Conservation (phyloP, 30 jellyfish, hydroid and myxozoan genomes). For the Aurelia aurita region DNA sequence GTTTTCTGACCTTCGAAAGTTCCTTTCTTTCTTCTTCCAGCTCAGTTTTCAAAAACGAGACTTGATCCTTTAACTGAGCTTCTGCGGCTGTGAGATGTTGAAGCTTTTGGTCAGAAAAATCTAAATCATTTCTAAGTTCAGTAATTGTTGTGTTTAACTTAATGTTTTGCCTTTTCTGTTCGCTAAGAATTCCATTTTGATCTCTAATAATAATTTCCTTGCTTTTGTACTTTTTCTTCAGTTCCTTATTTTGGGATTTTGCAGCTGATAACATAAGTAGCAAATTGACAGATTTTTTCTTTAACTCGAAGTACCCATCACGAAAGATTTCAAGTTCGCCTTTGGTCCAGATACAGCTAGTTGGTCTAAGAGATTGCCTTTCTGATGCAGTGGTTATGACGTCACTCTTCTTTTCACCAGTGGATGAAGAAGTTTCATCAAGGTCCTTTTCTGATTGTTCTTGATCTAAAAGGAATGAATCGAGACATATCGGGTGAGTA, state of each 20-base stretch:
- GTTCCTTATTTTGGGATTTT: slow-evolving; percentile 20
- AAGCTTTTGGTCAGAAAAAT: slow-evolving; percentile 10
- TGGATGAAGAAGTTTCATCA: too few species aligned
- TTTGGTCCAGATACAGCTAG: slow-evolving; percentile 52
- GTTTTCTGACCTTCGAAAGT: neutral
- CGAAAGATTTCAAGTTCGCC: slow-evolving; percentile 64
- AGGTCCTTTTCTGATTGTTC: too few species aligned
- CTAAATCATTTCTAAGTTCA: slow-evolving; percentile 46
- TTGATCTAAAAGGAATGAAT: too few species aligned
- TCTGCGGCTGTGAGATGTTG: slow-evolving; percentile 11
- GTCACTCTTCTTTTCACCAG: too few species aligned
- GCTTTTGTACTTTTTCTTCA: slow-evolving; percentile 28
- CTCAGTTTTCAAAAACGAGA: slow-evolving; percentile 29
- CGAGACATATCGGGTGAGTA: too few species aligned
- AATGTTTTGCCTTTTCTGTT: slow-evolving; percentile 34
- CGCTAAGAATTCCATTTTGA: slow-evolving; percentile 21
- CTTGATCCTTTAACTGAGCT: slow-evolving; percentile 35
- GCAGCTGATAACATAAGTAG: slow-evolving; percentile 52
- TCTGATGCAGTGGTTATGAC: too few species aligned
- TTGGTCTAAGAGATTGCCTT: too few species aligned
- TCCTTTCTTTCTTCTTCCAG: slow-evolving; percentile 38
- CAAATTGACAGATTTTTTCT: slow-evolving; percentile 42
- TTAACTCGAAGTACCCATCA: slow-evolving; percentile 42
- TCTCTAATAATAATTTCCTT: slow-evolving; percentile 2
- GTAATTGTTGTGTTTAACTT: slow-evolving; percentile 46